Evolutionary conservation across 2,113 vertebrate genomes (phyloP).

Genomic region (Gambusia holbrooki): DNA sequence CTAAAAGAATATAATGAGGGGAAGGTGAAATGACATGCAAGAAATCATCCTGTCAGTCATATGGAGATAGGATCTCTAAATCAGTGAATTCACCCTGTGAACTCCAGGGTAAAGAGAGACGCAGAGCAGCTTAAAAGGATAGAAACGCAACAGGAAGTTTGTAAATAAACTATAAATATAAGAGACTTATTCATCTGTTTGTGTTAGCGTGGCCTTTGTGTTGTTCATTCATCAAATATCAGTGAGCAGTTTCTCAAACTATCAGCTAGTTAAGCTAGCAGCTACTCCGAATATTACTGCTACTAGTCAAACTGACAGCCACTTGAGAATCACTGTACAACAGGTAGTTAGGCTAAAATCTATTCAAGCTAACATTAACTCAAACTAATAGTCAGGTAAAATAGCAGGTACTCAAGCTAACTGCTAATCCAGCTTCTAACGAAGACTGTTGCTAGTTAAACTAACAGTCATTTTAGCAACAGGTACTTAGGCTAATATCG

Average conservation of each 20-base stretch:
- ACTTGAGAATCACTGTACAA: too few relatives aligned
- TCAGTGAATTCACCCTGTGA: constrained; percentile 37
- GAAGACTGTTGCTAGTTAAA: too few relatives aligned
- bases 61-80: constrained; percentile 57
- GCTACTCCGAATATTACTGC: background rate
- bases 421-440: background rate
- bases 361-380: background rate
- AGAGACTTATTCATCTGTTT: background rate
- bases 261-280: background rate
- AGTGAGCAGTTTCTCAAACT: too few relatives aligned
- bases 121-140: constrained; percentile 37
- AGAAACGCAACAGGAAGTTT: constrained; percentile 43
- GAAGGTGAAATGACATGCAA: constrained; percentile 37
- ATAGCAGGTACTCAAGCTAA: background rate
- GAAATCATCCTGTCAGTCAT: constrained; percentile 51
- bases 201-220: too few relatives aligned
- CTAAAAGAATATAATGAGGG: constrained; percentile 27
- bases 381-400: background rate
- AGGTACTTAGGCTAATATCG: too few relatives aligned
- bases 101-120: constrained; percentile 21
- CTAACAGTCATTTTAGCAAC: too few relatives aligned
- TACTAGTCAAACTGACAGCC: background rate
- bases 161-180: constrained; percentile 35
- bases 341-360: too few relatives aligned
- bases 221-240: too few relatives aligned